Evolutionary conservation across 2,113 vertebrate species (phyloP).

Genomic region (Helogale parvula): DNA sequence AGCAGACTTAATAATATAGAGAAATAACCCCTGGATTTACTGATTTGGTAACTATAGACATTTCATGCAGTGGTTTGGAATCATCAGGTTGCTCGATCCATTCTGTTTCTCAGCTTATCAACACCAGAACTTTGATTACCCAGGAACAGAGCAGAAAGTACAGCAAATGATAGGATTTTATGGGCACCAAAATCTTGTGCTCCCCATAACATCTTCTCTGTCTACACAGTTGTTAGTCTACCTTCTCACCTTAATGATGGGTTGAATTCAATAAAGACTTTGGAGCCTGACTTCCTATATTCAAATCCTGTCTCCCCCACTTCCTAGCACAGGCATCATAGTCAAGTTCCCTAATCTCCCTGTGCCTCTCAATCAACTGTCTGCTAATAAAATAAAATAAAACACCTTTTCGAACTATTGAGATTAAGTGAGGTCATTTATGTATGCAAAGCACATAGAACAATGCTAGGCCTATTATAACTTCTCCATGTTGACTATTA

Average conservation of each 20-base stretch:
- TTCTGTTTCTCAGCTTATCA: background rate
- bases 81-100: background rate
- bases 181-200: background rate
- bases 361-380: background rate
- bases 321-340: background rate
- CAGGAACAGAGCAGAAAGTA: background rate
- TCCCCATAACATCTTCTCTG: background rate
- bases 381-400: background rate
- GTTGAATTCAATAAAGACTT: background rate
- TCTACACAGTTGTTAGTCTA: background rate
- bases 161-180: background rate
- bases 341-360: background rate
- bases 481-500: background rate
- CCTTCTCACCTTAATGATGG: background rate
- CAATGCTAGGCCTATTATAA: background rate
- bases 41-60: background rate
- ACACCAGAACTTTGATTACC: background rate
- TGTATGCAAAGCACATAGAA: background rate
- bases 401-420: background rate
- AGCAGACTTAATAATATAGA: background rate
- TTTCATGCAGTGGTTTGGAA: background rate
- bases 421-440: background rate
- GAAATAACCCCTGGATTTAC: background rate
- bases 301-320: background rate
- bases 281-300: background rate